These are phyloP conservation scores for Calvadosia cruxmelitensis DNA, from an alignment of 30 jellyfish, hydroid and myxozoan species.

Conservation along the genomic window DNA sequence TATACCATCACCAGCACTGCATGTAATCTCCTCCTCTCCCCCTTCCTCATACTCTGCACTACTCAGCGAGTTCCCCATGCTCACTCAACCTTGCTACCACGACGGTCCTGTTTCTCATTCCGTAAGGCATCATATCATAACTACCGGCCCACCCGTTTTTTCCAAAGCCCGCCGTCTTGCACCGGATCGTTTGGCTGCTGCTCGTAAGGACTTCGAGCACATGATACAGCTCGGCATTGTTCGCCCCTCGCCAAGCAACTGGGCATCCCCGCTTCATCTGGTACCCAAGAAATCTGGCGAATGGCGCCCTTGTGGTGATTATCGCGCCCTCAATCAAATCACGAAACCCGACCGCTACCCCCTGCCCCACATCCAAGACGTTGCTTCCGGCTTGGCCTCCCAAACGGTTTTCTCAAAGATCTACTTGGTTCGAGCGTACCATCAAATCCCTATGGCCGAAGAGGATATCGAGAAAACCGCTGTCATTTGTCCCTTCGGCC, in stretches of 20 bases:
- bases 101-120: too few relatives aligned
- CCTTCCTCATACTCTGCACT: too few relatives aligned
- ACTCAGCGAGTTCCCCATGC: too few relatives aligned
- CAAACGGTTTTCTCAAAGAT: slow-evolving; percentile 5
- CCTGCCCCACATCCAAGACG: slow-evolving; percentile 2
- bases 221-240: not conserved
- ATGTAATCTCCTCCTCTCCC: too few relatives aligned
- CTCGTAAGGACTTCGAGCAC: not conserved
- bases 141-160: too few relatives aligned
- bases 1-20: too few relatives aligned
- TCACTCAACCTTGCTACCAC: too few relatives aligned
- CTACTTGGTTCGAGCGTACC: not conserved
- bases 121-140: too few relatives aligned
- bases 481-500: slow-evolving; percentile 3
- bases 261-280: slow-evolving; percentile 13
- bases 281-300: not conserved
- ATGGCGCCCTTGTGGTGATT: slow-evolving; percentile 11
- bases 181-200: too few relatives aligned
- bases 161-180: too few relatives aligned
- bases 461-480: not conserved
- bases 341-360: slow-evolving; percentile 9
- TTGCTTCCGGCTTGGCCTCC: not conserved
- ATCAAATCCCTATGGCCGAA: not conserved
- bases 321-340: not conserved
- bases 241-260: slow-evolving; percentile 4